Base-by-base conservation (phyloP, 2,113 vertebrate genomes). In the Macquaria australasica region DNA sequence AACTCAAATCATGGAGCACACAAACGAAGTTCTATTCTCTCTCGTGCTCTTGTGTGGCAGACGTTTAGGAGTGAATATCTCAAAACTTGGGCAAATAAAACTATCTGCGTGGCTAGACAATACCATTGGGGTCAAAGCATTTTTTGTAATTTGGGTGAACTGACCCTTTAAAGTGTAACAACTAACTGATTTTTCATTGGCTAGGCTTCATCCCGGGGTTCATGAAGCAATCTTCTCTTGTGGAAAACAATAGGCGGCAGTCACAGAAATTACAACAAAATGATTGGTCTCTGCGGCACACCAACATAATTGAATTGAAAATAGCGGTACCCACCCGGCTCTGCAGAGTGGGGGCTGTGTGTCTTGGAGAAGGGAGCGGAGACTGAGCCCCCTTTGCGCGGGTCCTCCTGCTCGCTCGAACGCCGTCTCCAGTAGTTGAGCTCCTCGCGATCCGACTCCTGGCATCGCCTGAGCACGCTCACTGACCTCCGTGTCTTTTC, bases 401-500 rank as follows among this genome's bases (percentile, higher is more conserved):
- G 91, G 87, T 99, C 98, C 0, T 97, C 96, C 56, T 97, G 96
- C 94, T 98, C 98, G 0, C 95, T 98, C 48, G 96, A 98, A 2
- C 97, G 95, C 60, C 98, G 90, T 89, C 97, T 96, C 98, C 98
- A 99, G 93, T 97, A 99, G 95, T 98, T 98, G 55, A 99, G 97
- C 83, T 99, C 98, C 63, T 99, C 98, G 0, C 98, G 96, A 64
- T 99, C 98, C 0, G 98, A 96, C 93, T 99, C 98, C 94, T 99
- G 98, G 89, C 98, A 99, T 82, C 98, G 96, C 37, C 98, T 96
- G 83, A 99, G 96, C 85, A 99, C 98, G 0, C 97, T 97, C 94
- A 99, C 98, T 0, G 98, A 99, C 48, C 98, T 95, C 67, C 97
- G 95, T 0, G 98, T 99, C 91, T 99, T 99, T 87, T 99, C 98